Evolutionary conservation across 2,797 vertebrate genomes (phyloP), one percentile per base, ranked within the genome.

Genomic region (Enteromius afrohamiltoni): DNA sequence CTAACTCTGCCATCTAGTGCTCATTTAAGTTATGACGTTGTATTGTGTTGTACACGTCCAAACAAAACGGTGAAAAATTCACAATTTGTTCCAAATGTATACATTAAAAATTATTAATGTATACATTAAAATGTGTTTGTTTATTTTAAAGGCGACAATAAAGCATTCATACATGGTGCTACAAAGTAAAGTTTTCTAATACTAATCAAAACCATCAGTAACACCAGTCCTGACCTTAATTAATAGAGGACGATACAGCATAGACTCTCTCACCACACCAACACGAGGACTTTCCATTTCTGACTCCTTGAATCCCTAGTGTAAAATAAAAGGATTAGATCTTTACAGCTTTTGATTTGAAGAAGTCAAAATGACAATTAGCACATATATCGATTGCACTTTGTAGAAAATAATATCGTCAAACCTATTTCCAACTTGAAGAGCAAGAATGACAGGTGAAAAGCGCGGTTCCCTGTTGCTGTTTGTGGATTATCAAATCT

Each of bases 211-310:
- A 11, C 3, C 13, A 40, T 58, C 6, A 42, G 21, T 11, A 11
- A 34, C 16, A 78, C n/a, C n/a, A 21, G 53, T 34, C 3, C 91
- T 93, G 89, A 95, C 94, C 93, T 91, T 94, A 83, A 92, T 87
- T 83, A 94, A 88, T 26, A 91, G 93, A 23, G 93, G 95, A 88
- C 96, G 95, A 49, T 90, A 85, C 74, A 93, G 78, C 96, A 96
- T 96, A 83, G 94, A 95, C 29, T 95, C 94, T 64, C 96, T 93
- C 88, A 93, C 86, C 86, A 93, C 85, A n/a, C 96, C 96, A 19
- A 95, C 87, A 79, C 94, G 90, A 89, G 94, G 92, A 85, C 94
- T 93, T 83, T 96, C 94, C 90, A 95, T 95, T 79, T 77, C 83
- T 31, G 64, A 47, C 31, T 37, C 45, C 60, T n/a, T 79, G 64